Conservation (phyloP, 2,113 vertebrate species). For the Python bivittatus region DNA sequence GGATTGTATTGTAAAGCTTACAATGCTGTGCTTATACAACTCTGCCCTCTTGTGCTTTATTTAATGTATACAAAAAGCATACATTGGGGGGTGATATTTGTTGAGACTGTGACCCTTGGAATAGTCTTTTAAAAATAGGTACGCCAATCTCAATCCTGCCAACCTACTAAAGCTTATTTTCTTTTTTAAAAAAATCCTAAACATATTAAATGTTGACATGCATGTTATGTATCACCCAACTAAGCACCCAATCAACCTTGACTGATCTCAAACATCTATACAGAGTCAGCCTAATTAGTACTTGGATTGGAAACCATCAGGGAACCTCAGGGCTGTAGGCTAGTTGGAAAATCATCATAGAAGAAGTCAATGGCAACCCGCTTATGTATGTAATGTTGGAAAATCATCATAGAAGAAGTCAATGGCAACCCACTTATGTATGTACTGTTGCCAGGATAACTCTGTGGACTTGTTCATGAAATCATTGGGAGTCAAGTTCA, state of each 20-base stretch:
- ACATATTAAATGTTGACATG: background rate
- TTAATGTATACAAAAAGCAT: background rate
- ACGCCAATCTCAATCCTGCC: background rate
- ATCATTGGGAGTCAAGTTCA: background rate
- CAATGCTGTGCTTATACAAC: background rate
- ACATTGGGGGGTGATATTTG: accelerated
- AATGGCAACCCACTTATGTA: background rate
- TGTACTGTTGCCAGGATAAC: background rate
- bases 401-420: background rate
- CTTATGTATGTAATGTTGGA: background rate
- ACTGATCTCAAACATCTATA: background rate
- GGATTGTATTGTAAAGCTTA: background rate
- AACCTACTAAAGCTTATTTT: background rate
- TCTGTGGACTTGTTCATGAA: background rate
- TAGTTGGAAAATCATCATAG: background rate
- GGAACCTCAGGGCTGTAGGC: background rate
- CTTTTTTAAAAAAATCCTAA: background rate
- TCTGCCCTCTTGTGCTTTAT: conserved; percentile 40
- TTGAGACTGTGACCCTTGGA: background rate
- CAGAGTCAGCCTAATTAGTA: background rate
- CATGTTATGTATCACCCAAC: background rate
- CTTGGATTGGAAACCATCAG: background rate
- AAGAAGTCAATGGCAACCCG: background rate
- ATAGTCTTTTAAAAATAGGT: background rate
- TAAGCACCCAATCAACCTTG: background rate